A percentile compares a stretch with the other conserved stretches of the same genome.
Evolutionary conservation across 2,888 invertebrate genomes (phyloP).

Genomic region (Andrena hattorfiana): DNA sequence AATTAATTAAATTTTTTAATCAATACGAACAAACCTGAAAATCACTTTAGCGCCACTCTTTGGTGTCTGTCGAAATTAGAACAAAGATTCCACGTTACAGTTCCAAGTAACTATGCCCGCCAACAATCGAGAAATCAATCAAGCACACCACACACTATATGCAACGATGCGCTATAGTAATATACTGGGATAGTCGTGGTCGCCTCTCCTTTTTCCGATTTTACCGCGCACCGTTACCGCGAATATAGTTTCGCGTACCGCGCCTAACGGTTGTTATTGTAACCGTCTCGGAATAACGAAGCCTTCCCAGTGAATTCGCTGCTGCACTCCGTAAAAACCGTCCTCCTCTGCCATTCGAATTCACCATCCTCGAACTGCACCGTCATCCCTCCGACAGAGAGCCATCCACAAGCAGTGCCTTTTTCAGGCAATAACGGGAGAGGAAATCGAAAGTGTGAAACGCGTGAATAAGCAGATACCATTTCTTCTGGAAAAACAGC

Average conservation of each 20-base stretch:
- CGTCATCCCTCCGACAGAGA: not conserved
- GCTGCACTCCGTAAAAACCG: not conserved
- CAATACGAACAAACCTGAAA: no score
- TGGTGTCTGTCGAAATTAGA: no score
- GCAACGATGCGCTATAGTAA: not conserved
- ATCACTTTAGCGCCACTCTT: no score
- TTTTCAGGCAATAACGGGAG: no score
- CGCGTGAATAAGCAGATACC: not conserved
- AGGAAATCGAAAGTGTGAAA: conserved; percentile 24
- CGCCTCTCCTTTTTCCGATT: conserved; percentile 47
- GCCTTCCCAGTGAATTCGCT: conserved; percentile 12
- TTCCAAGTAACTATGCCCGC: conserved; percentile 2
- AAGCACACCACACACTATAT: not conserved
- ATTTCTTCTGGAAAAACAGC: no score
- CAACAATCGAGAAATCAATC: conserved; percentile 18
- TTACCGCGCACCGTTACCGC: conserved; percentile 64
- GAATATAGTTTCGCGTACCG: conserved; percentile 58
- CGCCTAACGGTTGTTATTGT: conserved; percentile 71
- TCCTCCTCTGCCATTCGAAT: not conserved
- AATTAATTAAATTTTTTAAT: no score
- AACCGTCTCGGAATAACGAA: conserved; percentile 33
- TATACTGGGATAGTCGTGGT: conserved; percentile 15
- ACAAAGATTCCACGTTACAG: not conserved
- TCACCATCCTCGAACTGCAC: not conserved
- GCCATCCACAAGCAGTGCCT: not conserved